A percentile compares a stretch with the other conserved stretches of the same genome.
These are phyloP conservation scores for Megalops cyprinoides DNA, from an alignment of 2,797 vertebrate species.

Conservation along the genomic window DNA sequence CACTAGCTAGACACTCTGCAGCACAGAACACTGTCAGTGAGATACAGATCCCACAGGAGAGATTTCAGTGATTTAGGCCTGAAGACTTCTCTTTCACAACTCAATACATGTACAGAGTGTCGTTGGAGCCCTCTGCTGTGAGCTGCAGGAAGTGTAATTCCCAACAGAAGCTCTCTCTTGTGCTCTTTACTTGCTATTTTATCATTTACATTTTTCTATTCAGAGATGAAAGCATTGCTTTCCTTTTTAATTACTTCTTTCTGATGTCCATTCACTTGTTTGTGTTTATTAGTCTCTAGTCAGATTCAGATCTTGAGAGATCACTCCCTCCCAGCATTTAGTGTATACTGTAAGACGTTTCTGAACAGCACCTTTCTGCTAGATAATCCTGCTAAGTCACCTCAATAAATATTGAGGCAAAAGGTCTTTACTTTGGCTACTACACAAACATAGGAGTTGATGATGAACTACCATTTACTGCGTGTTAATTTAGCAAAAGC, in stretches of 20 bases:
- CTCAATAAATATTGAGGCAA: conserved; percentile 46
- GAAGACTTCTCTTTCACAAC: conserved; percentile 35
- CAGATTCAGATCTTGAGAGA: no score
- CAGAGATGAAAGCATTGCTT: background rate
- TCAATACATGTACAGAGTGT: conserved; percentile 1
- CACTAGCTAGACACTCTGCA: conserved; percentile 59
- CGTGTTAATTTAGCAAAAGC: conserved; percentile 11
- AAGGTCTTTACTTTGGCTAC: conserved; percentile 34
- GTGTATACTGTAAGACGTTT: no score
- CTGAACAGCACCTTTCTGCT: no score
- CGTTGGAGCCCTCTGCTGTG: conserved; percentile 61
- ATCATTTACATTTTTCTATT: background rate
- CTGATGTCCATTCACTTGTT: no score
- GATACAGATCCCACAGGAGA: conserved; percentile 56
- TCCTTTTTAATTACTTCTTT: background rate
- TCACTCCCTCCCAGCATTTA: no score
- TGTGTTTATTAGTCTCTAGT: no score
- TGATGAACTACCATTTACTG: background rate
- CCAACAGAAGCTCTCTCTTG: background rate
- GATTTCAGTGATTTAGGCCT: conserved; percentile 40
- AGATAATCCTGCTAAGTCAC: conserved; percentile 43
- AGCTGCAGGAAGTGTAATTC: conserved; percentile 43
- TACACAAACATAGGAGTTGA: background rate
- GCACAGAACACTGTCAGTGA: conserved; percentile 52
- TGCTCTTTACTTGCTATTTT: no score